A percentile compares a stretch with the other conserved stretches of the same genome.
phyloP scores from a whole-genome alignment of 2,888 invertebrate species.

The Harpalus rubripes region DNA sequence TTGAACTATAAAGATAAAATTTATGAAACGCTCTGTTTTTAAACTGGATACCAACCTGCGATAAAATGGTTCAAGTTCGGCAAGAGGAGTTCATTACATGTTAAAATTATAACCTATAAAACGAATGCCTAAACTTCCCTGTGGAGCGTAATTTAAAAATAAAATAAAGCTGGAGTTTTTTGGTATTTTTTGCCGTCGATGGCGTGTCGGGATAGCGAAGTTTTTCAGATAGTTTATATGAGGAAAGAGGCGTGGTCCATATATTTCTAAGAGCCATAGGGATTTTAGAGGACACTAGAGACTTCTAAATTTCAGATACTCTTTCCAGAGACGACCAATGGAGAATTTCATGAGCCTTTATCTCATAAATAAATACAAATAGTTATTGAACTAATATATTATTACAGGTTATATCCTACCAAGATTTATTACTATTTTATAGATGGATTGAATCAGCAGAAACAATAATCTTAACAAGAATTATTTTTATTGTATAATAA shows the following conservation, averaged over 20 bases:
- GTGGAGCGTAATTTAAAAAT: slow-evolving; percentile 43
- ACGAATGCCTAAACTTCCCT: slow-evolving; percentile 56
- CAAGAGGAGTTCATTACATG: slow-evolving; percentile 57
- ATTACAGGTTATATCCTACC: background rate
- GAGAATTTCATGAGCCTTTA: slow-evolving; percentile 64
- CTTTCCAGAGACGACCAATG: slow-evolving; percentile 43
- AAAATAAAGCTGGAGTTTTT: slow-evolving; percentile 55
- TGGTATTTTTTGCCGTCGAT: slow-evolving; percentile 61
- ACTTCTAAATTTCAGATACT: slow-evolving; percentile 58
- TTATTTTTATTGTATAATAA: too few species aligned
- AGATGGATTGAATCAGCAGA: background rate
- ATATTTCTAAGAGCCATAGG: slow-evolving; percentile 63
- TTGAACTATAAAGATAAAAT: slow-evolving; percentile 36
- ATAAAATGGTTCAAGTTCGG: slow-evolving; percentile 29
- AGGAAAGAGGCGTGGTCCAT: slow-evolving; percentile 49
- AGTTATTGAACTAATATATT: slow-evolving; percentile 1
- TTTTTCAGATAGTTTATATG: slow-evolving; percentile 58
- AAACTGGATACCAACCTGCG: slow-evolving; percentile 17
- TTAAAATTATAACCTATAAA: slow-evolving; percentile 60
- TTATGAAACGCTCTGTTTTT: slow-evolving; percentile 39
- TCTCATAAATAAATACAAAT: slow-evolving; percentile 61
- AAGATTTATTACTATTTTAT: background rate
- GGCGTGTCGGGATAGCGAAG: slow-evolving; percentile 48
- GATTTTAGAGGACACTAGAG: slow-evolving; percentile 63
- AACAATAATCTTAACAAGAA: background rate